Base-by-base conservation (phyloP, 2,888 invertebrate genomes). In the Hirtodrosophila confusa region DNA sequence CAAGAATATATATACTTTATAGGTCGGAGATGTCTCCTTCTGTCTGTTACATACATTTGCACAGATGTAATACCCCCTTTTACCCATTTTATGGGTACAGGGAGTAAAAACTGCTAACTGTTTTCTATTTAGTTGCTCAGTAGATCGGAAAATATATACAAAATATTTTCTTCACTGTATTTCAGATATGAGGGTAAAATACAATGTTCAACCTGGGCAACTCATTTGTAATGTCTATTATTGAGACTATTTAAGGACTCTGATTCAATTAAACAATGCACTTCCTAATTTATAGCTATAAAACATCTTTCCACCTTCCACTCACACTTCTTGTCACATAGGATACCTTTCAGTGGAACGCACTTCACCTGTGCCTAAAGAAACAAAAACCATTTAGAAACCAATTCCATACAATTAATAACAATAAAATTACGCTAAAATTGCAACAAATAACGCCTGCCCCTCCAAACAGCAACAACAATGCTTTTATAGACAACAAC, bases 401-500 rank as follows among this genome's bases (percentile, higher is more conserved):
- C 49, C 70, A 67, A 88, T 80, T 84, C 67, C 51, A 65, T 53
- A 70, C 88, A 86, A 84, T 84, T 88, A 88, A 84, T 70, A 80
- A 84, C 88, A 84, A 84, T 88, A 73, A 88, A 86, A 88, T 84
- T 48, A 80, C 78, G 64, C 64, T 80, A 86, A 84, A 80, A 77
- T 85, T 75, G 78, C 88, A 80, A 88, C 85, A 88, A 31, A 71
- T 48, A 54, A 69, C 84, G 73, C 80, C 77, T 66, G 48, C 62
- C 61, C 51, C 33, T 17, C 23, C n/a, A 43, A 72, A 66, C 55
- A 50, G 44, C 43, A 45, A 53, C 49, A 64, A 62, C 72, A 76
- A 78, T 50, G 29, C 39, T 45, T 41, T 44, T 48, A 54, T 54
- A 9, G 45, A 47, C 45, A 69, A 72, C 54, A 53, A 43, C 47